A percentile compares a stretch with the other conserved stretches of the same genome.
Conservation (phyloP, 2,888 invertebrate genomes). For the Trichogramma evanescens region DNA sequence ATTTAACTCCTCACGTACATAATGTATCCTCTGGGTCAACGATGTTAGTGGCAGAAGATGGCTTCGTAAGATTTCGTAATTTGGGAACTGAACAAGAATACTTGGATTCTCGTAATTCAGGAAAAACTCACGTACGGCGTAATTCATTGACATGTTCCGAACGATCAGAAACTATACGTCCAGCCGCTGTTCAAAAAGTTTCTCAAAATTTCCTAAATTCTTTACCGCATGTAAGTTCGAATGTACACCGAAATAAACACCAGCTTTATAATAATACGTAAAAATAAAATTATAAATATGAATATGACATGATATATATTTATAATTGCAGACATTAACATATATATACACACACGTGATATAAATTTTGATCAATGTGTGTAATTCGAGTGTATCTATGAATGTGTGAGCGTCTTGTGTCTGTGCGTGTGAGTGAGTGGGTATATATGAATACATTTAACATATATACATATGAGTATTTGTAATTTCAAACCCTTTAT, state of each 20-base stretch:
- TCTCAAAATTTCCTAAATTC: conserved; percentile 14
- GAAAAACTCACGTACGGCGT: conserved; percentile 37
- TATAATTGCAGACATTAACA: too few species aligned
- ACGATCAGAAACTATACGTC: conserved; percentile 39
- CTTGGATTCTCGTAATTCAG: conserved; percentile 38
- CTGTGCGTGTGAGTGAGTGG: too few species aligned
- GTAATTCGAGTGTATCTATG: too few species aligned
- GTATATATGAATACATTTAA: too few species aligned
- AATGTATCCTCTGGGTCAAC: conserved; percentile 52
- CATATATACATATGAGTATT: too few species aligned
- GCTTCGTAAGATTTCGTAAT: conserved; percentile 77
- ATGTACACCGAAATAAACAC: conserved; percentile 14
- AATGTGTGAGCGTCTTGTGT: too few species aligned
- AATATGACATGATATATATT: too few species aligned
- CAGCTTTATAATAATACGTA: conserved; percentile 20
- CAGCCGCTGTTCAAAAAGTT: conserved; percentile 26
- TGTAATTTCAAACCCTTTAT: too few species aligned
- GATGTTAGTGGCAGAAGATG: conserved; percentile 86
- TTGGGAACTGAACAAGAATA: conserved; percentile 50
- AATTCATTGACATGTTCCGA: conserved; percentile 43
- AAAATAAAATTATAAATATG: background rate
- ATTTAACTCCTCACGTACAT: conserved; percentile 52
- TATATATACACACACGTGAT: too few species aligned
- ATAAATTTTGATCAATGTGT: too few species aligned
- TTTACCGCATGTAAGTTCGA: conserved; percentile 12